Base-by-base conservation (phyloP, 2,888 invertebrate species). In the Lithophane semibrunnea region DNA sequence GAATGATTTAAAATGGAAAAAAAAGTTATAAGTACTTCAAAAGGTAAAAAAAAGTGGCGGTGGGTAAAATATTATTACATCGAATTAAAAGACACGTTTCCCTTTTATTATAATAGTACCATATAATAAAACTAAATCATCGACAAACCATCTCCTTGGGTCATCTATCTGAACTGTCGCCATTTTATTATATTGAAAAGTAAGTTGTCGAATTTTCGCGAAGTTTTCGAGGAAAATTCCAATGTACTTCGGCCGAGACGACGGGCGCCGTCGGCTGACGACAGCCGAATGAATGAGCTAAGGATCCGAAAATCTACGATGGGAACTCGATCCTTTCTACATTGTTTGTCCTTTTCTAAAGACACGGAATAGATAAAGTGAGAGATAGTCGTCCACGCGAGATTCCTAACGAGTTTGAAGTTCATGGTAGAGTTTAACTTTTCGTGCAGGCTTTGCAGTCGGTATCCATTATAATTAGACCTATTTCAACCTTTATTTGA, bases 221-320 rank as follows among this genome's bases (percentile, higher is more conserved):
- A 91, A 92, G 91, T 92, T 92, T 88, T 80, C 82, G 85, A 82
- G 88, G 87, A 90, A 90, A 90, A 89, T 89, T 90, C 85, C 82
- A 76, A 83, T 85, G 83, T 89, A 90, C 86, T 76, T 90, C 81
- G 75, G 64, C 63, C 80, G 72, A 87, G 87, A 85, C 91, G 91
- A 88, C 90, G 87, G 90, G 83, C 90, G 88, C 84, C 90, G 87
- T 78, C 89, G 89, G 85, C 84, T 85, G 88, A 85, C 90, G 88
- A 88, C 90, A 86, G 86, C 88, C 89, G 92, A 92, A 88, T 92
- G 93, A 93, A 90, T 89, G 90, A 88, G 82, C 84, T 81, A 77
- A 80, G 79, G 80, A 83, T 85, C 75, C 79, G 76, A 80, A 73
- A 54, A 75, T 73, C 75, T 90, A 90, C 90, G 84, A 89, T 77